Conservation (phyloP, 2,797 vertebrate species). For the Erithacus rubecula region DNA sequence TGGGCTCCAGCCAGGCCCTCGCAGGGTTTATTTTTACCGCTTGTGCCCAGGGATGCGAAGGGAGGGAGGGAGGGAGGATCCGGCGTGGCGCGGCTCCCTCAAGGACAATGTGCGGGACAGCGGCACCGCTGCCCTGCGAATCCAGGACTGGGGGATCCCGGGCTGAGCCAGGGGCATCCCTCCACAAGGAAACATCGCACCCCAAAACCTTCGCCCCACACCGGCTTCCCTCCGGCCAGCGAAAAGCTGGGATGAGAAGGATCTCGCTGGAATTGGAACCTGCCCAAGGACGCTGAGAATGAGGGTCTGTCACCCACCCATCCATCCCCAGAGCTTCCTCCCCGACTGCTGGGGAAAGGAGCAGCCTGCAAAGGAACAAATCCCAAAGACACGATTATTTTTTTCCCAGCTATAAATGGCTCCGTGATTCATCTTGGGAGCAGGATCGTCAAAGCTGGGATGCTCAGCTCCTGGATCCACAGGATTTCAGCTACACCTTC, state of each 20-base stretch:
- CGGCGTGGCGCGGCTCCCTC: background rate
- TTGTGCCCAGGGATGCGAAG: background rate
- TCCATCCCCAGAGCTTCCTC: background rate
- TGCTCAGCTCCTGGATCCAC: background rate
- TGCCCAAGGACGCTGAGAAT: accelerated
- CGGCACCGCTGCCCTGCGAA: accelerated
- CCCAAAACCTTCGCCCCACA: background rate
- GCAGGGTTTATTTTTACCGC: background rate
- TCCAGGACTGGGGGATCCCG: background rate
- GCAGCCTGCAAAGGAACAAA: background rate
- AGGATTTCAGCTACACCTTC: background rate
- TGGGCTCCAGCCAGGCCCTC: constrained; percentile 7
- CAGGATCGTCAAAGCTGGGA: background rate
- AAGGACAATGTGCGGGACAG: background rate
- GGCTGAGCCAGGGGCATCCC: background rate
- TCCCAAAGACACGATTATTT: background rate
- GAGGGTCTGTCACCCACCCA: background rate
- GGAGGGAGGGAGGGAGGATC: background rate
- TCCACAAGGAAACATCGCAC: accelerated
- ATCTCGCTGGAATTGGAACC: background rate
- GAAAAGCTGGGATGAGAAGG: background rate
- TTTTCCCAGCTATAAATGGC: background rate
- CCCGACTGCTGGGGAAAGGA: background rate
- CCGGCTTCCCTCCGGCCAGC: background rate
- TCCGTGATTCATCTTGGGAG: background rate